phyloP scores from a whole-genome alignment of 2,888 invertebrate genomes.

The Trachelus tabidus region DNA sequence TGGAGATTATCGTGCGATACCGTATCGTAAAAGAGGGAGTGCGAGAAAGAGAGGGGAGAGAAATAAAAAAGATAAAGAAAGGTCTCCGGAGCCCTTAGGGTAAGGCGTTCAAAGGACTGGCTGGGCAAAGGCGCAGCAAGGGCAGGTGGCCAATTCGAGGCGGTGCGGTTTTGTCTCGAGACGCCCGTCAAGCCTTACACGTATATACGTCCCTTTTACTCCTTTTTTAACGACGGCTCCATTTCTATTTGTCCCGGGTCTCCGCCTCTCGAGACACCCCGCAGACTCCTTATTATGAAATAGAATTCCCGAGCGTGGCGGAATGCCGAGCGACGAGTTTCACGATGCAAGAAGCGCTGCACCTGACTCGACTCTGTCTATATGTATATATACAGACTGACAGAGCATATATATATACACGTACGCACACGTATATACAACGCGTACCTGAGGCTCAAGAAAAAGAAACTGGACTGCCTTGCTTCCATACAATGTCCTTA shows the following conservation, averaged over 20 bases:
- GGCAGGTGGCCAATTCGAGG: neutral
- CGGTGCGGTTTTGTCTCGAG: neutral
- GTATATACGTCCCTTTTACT: neutral
- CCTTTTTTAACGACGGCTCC: neutral
- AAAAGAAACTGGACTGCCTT: slow-evolving; percentile 21
- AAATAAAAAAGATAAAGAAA: neutral
- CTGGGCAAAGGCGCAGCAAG: slow-evolving; percentile 6
- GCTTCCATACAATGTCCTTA: slow-evolving; percentile 19
- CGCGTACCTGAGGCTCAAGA: neutral
- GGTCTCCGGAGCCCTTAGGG: slow-evolving; percentile 11
- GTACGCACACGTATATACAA: neutral
- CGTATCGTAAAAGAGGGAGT: slow-evolving; percentile 27
- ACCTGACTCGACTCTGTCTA: slow-evolving; percentile 7
- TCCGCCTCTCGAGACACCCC: neutral
- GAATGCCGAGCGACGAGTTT: slow-evolving; percentile 53
- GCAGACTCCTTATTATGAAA: slow-evolving; percentile 42
- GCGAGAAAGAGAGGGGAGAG: slow-evolving; percentile 9
- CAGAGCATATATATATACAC: neutral
- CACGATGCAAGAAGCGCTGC: slow-evolving; percentile 40
- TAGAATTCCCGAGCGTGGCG: slow-evolving; percentile 47
- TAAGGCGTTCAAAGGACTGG: slow-evolving; percentile 4
- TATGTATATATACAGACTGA: neutral
- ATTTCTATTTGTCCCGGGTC: neutral
- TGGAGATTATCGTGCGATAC: neutral
- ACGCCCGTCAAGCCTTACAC: neutral